Conservation (phyloP, 2,797 vertebrate genomes). For the Ceyx erithaca region DNA sequence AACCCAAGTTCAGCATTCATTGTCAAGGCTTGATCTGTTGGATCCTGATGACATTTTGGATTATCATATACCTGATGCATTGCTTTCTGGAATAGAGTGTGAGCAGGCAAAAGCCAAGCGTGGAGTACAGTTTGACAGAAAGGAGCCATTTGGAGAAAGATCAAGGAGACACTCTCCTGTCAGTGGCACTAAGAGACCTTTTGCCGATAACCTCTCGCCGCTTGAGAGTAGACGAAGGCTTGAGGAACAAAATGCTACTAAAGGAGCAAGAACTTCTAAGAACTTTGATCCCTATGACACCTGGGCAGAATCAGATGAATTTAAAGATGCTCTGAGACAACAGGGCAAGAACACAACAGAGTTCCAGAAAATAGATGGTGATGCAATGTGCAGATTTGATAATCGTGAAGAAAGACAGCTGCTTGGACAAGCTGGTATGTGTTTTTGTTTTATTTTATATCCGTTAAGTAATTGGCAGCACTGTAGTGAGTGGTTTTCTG, state of each 20-base stretch:
- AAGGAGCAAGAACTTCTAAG: slow-evolving; percentile 79
- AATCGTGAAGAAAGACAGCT: slow-evolving; percentile 68
- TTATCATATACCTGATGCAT: slow-evolving; percentile 78
- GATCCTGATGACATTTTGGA: slow-evolving; percentile 83
- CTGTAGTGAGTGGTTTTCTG: background rate
- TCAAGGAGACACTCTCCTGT: slow-evolving; percentile 81
- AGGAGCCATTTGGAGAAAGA: slow-evolving; percentile 79
- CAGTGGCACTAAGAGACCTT: slow-evolving; percentile 76
- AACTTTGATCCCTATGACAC: slow-evolving; percentile 73
- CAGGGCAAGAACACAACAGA: slow-evolving; percentile 32
- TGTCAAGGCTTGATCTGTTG: slow-evolving; percentile 79
- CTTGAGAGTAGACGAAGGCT: slow-evolving; percentile 80
- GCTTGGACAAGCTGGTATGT: slow-evolving; percentile 76
- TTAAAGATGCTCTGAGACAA: slow-evolving; percentile 53
- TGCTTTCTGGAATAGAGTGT: slow-evolving; percentile 80
- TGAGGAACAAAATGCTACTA: slow-evolving; percentile 79
- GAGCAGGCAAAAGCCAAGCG: slow-evolving; percentile 82
- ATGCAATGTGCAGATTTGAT: slow-evolving; percentile 54
- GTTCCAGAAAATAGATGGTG: slow-evolving; percentile 63
- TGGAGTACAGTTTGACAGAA: slow-evolving; percentile 79
- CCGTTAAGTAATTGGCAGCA: background rate
- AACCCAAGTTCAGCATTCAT: slow-evolving; percentile 90
- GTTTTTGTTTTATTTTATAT: background rate
- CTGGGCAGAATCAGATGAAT: slow-evolving; percentile 44
- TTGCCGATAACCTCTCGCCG: slow-evolving; percentile 75